Base-by-base conservation (phyloP, 2,113 vertebrate species). In the Nematolebias whitei region DNA sequence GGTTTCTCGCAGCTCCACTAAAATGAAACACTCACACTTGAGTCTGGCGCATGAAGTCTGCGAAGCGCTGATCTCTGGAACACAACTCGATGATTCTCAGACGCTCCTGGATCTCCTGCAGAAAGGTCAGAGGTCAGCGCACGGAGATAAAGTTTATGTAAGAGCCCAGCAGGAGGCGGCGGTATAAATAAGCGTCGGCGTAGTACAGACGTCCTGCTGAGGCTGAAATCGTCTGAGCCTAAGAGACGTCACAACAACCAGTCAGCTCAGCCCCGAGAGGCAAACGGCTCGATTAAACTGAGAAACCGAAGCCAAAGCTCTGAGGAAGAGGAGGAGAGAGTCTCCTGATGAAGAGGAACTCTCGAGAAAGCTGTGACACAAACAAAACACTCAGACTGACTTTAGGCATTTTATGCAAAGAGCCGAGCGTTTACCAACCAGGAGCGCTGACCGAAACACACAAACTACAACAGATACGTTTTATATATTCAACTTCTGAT, bases 101-200 rank as follows among this genome's bases (percentile, higher is more conserved):
- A 73, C 94, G 93, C 84, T 98, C 96, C 84, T 96, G 93, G 88
- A 97, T 95, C 87, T 96, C 95, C 96, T 98, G 78, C 51, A 59
- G 48, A 54, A 50, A 64, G 68, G 68, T 80, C 32, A 66, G 10
- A 68, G 53, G 68, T 69, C 40, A 64, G 12, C 11, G 18, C 0
- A 67, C n/a, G 49, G 40, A 50, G 41, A 57, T 56, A 54, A 54
- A 45, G 51, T 53, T 81, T 68, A 54, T 44, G 23, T 61, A 48
- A 82, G 55, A n/a, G 32, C 44, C 0, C 18, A 40, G 5, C n/a
- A 62, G 20, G 60, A 53, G 26, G 26, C 38, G 51, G n/a, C 63
- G 53, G 40, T 63, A 64, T 58, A 72, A 72, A 64, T 64, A 72
- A 29, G 18, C 0, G 14, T 54, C 51, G 22, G 47, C 2, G 1